Conservation (phyloP, 2,113 vertebrate genomes). For the Calidris pugnax region DNA sequence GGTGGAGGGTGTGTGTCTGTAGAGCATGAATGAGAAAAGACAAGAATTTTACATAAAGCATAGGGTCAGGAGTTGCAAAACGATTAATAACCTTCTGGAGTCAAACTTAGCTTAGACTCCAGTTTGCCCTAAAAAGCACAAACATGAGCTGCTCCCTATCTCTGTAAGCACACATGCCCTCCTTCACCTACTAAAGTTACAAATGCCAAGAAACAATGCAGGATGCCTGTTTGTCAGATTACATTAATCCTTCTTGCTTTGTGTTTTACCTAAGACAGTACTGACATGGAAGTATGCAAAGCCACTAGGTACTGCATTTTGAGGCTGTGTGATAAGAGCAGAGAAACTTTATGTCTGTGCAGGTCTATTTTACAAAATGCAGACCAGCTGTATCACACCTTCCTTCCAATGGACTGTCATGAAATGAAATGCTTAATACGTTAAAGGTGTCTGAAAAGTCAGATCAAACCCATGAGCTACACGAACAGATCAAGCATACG, state of each 20-base stretch:
- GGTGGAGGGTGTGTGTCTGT: fast-evolving
- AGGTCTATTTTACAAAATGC: neutral
- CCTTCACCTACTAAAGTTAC: neutral
- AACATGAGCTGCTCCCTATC: neutral
- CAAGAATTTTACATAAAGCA: neutral
- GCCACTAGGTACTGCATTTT: neutral
- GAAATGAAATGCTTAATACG: neutral
- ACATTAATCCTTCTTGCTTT: neutral
- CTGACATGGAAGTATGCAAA: neutral
- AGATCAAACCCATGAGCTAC: neutral
- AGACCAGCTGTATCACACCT: neutral
- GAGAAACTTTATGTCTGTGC: neutral
- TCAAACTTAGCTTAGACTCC: neutral
- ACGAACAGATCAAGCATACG: neutral
- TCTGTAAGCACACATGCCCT: neutral
- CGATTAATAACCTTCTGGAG: neutral
- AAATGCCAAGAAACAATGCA: neutral
- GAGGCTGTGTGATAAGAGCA: neutral
- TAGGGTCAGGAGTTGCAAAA: neutral
- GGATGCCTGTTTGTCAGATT: neutral
- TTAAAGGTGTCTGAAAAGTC: neutral
- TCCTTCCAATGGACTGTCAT: neutral
- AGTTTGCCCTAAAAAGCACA: neutral
- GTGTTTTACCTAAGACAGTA: neutral
- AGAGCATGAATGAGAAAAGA: neutral